phyloP scores from a whole-genome alignment of 1,140 invertebrate species.

The Bombus superbus region DNA sequence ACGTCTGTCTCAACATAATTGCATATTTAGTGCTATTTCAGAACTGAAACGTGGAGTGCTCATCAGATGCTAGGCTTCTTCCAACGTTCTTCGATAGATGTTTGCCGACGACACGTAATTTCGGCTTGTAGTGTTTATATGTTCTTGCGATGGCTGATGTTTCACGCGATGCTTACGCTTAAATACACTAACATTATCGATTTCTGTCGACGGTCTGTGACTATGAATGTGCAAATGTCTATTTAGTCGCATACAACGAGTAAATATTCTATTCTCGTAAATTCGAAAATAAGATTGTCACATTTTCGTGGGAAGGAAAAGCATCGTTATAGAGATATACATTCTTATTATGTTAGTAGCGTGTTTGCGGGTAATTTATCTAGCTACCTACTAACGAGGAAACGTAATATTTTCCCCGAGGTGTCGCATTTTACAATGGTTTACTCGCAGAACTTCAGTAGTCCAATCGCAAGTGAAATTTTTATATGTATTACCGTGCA shows the following conservation, averaged over 20 bases:
- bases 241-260: no score
- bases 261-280: neutral
- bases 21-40: neutral
- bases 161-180: slow-evolving; percentile 27
- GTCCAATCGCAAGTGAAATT: no score
- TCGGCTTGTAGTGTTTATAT: slow-evolving; percentile 36
- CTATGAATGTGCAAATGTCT: neutral
- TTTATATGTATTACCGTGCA: neutral
- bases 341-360: no score
- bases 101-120: slow-evolving; percentile 42
- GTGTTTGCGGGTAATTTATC: no score
- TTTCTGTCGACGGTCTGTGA: neutral
- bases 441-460: no score
- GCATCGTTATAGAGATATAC: no score
- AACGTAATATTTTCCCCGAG: no score
- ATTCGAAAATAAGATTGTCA: no score
- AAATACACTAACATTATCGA: slow-evolving; percentile 36
- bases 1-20: neutral
- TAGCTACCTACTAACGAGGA: no score
- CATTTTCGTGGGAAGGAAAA: no score
- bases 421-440: no score
- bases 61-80: slow-evolving; percentile 10
- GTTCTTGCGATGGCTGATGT: slow-evolving; percentile 18
- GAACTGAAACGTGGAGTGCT: slow-evolving; percentile 1
- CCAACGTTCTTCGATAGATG: slow-evolving; percentile 12